These are phyloP conservation scores for Epirrhoe alternata DNA, from an alignment of 2,888 invertebrate species.

Conservation along the genomic window DNA sequence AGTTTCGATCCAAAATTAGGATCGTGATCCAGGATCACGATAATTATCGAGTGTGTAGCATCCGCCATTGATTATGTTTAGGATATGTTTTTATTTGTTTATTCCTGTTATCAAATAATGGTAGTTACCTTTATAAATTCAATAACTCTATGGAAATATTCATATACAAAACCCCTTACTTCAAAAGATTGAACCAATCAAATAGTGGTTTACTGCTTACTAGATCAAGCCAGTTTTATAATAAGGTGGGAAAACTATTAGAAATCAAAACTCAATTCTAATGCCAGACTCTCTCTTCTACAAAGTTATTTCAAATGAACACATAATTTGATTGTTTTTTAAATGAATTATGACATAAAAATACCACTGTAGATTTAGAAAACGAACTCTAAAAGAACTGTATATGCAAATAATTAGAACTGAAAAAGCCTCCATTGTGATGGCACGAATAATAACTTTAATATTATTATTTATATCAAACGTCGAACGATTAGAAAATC, in stretches of 20 bases:
- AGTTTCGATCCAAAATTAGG: no score
- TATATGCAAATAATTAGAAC: neutral
- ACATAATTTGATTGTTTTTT: neutral
- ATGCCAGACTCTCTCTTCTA: neutral
- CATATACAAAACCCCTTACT: neutral
- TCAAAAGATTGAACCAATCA: neutral
- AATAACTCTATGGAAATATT: slow-evolving; percentile 10
- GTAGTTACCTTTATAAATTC: slow-evolving; percentile 15
- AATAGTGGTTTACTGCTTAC: neutral
- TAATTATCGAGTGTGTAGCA: no score
- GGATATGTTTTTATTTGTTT: slow-evolving; percentile 2
- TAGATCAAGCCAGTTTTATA: neutral
- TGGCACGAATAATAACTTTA: slow-evolving; percentile 8
- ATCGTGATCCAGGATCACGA: no score
- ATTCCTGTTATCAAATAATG: neutral
- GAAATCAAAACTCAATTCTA: neutral
- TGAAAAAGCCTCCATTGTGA: slow-evolving; percentile 4
- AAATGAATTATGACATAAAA: neutral
- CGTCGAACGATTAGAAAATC: neutral
- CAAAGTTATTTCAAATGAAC: neutral
- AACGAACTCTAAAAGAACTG: neutral
- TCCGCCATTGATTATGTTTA: slow-evolving; percentile 20
- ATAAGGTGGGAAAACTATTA: neutral
- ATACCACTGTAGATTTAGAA: neutral
- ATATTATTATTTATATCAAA: neutral